These are phyloP conservation scores for Amphiprion ocellaris DNA, from an alignment of 2,113 vertebrate species.

Conservation along the genomic window DNA sequence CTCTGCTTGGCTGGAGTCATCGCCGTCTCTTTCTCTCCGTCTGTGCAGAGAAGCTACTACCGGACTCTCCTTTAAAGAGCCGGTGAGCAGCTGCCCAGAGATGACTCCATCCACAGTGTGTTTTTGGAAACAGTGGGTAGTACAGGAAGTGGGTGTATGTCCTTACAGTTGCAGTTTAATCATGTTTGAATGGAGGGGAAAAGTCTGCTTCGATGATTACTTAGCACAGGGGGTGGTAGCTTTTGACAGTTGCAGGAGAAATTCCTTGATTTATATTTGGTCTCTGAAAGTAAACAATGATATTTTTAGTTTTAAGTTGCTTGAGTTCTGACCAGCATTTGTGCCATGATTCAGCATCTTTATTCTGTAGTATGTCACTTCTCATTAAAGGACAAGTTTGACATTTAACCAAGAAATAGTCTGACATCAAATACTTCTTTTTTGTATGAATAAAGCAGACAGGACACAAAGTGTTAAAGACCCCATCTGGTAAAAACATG, in stretches of 20 bases:
- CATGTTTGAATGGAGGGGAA: slow-evolving; percentile 41
- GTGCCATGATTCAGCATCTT: neutral
- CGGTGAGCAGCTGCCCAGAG: slow-evolving; percentile 30
- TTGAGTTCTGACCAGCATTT: neutral
- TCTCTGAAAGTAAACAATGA: slow-evolving; percentile 1
- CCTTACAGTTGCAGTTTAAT: slow-evolving; percentile 50
- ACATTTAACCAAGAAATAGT: neutral
- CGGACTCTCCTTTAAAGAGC: slow-evolving; percentile 38
- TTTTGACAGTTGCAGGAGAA: slow-evolving; percentile 11
- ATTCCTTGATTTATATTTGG: slow-evolving; percentile 28
- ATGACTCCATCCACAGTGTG: slow-evolving; percentile 36
- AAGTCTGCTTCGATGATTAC: slow-evolving; percentile 47
- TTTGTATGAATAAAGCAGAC: neutral
- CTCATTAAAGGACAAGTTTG: neutral
- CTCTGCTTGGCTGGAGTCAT: slow-evolving; percentile 63
- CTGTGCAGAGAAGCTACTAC: slow-evolving; percentile 22
- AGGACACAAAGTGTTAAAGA: neutral
- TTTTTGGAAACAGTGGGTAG: slow-evolving; percentile 50
- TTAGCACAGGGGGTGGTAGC: slow-evolving; percentile 11
- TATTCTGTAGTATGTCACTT: neutral
- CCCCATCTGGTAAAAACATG: no score
- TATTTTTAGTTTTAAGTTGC: slow-evolving; percentile 15
- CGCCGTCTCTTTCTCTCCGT: slow-evolving; percentile 37
- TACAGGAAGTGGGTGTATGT: slow-evolving; percentile 56
- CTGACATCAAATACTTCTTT: neutral